These are phyloP conservation scores for Ormyrus nitidulus DNA, from an alignment of 2,888 invertebrate species.

Conservation along the genomic window DNA sequence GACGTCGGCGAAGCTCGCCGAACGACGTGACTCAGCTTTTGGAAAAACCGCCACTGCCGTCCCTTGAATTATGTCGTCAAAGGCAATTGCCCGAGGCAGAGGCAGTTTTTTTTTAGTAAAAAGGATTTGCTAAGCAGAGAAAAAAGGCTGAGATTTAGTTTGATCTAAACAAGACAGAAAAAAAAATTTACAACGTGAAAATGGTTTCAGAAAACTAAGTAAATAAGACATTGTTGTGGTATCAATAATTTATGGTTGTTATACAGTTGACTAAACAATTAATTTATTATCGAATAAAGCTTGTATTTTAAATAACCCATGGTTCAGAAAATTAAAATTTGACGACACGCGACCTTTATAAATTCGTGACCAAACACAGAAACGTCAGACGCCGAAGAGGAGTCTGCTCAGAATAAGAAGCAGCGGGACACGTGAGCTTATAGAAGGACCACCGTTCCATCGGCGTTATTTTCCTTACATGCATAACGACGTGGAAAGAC, in stretches of 20 bases:
- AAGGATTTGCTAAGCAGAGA: background rate
- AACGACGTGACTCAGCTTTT: constrained; percentile 55
- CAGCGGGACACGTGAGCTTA: constrained; percentile 16
- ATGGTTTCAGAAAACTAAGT: no score
- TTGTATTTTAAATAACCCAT: no score
- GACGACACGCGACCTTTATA: background rate
- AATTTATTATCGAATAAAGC: no score
- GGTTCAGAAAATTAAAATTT: no score
- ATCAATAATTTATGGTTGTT: no score
- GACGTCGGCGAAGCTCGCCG: constrained; percentile 1
- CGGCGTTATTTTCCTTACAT: background rate
- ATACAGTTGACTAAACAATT: no score
- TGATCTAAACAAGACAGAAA: no score
- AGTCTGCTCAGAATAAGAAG: constrained; percentile 52
- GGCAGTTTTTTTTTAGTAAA: background rate
- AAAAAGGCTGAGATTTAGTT: no score
- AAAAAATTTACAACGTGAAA: no score
- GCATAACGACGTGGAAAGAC: constrained; percentile 4
- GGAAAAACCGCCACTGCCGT: constrained; percentile 48
- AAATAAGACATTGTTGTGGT: no score
- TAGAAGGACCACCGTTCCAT: background rate
- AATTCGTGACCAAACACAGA: constrained; percentile 21
- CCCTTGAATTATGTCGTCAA: background rate
- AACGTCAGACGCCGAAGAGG: constrained; percentile 63
- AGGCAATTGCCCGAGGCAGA: background rate